Base-by-base conservation (phyloP, 2,113 vertebrate genomes). In the Noturus placidus region DNA sequence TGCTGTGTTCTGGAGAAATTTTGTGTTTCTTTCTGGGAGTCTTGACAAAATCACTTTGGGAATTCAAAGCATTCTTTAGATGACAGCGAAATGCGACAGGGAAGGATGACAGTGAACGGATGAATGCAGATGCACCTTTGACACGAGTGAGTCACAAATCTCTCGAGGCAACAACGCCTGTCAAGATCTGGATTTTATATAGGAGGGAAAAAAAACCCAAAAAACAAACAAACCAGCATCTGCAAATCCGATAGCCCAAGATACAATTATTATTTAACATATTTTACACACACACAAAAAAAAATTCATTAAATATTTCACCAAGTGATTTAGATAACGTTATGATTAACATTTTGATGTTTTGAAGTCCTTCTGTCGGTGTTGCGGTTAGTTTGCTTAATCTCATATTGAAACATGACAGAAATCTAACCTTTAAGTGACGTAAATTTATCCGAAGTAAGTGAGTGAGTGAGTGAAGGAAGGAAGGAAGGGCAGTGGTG, bases 1-100 rank as follows among this genome's bases (percentile, higher is more conserved):
- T 82, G 54, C 74, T 63, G 80, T 82, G 78, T 70, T 72, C 30
- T 82, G 67, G 46, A 11, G 50, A 52, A 87, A 56, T 54, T 46
- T 70, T 61, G 27, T 50, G 35, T 82, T 50, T 65, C 11, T 79
- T 59, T 42, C 19, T 38, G 74, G 35, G 20, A 54, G 50, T 84
- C 82, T 88, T 56, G 56, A 88, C 82, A 35, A 87, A 83, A 77
- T 87, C 81, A 77, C 87, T 77, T 25, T 65, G 20, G 72, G 81
- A 67, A 65, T 78, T 88, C 72, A 77, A 93, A 82, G 84, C 92
- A 70, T 79, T 38, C 82, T 92, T 82, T 89, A 77, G 82, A 93
- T 79, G 82, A 84, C 87, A 91, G 92, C 69, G 30, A 77, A 82
- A 82, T 52, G 72, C 22, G 84, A 76, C 69, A 59, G 84, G 42